A percentile compares a stretch with the other conserved stretches of the same genome.
Evolutionary conservation across 2,888 invertebrate species (phyloP).

Genomic region (Caprella mutica): DNA sequence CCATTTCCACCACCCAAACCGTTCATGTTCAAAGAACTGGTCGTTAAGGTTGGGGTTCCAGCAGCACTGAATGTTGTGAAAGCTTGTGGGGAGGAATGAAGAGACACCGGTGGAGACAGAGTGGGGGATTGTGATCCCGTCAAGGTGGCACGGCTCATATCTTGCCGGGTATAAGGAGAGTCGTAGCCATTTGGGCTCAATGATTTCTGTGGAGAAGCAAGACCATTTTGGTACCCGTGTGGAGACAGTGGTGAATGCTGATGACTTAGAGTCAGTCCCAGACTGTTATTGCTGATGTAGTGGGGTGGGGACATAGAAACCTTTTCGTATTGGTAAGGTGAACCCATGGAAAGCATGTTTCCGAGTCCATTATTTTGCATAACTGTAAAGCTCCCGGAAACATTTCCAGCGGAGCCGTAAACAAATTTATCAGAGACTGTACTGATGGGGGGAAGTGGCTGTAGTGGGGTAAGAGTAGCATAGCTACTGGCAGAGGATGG

Average conservation of each 20-base stretch:
- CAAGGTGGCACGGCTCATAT: constrained; percentile 42
- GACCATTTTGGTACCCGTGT: constrained; percentile 65
- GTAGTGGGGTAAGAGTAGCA: constrained; percentile 88
- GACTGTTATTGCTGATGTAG: constrained; percentile 52
- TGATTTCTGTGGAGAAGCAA: constrained; percentile 62
- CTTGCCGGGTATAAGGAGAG: constrained; percentile 49
- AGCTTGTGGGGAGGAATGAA: constrained; percentile 50
- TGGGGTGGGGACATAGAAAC: constrained; percentile 73
- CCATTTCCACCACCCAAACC: constrained; percentile 31
- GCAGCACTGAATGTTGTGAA: constrained; percentile 43
- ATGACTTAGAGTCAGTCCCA: constrained; percentile 42
- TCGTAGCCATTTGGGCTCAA: constrained; percentile 60
- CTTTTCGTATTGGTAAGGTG: constrained; percentile 64
- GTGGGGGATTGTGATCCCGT: constrained; percentile 50
- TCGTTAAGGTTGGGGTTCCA: constrained; percentile 42
- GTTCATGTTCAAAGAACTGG: constrained; percentile 39
- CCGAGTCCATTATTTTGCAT: constrained; percentile 57
- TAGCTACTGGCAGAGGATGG: constrained; percentile 52
- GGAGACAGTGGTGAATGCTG: constrained; percentile 61
- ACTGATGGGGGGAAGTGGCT: constrained; percentile 93
- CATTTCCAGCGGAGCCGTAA: constrained; percentile 57
- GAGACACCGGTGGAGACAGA: constrained; percentile 53
- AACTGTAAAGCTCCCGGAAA: constrained; percentile 70
- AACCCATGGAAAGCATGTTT: constrained; percentile 47
- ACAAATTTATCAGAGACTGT: constrained; percentile 95